phyloP scores from a whole-genome alignment of 2,113 vertebrate genomes.

The Tupaia tana region DNA sequence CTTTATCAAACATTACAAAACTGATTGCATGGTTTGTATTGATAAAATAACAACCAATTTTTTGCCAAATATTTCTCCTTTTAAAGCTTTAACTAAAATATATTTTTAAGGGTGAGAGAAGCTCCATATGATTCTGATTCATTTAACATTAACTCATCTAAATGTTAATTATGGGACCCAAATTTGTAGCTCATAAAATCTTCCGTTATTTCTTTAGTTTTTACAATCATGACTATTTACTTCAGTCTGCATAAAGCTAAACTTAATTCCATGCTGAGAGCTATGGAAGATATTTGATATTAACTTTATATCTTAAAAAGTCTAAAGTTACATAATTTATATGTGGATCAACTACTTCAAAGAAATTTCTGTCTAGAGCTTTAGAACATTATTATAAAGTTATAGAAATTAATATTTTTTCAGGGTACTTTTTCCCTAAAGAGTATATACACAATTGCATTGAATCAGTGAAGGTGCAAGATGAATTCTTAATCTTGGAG shows the following conservation, averaged over 20 bases:
- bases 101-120: neutral
- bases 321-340: neutral
- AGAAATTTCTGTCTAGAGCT: neutral
- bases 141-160: constrained; percentile 22
- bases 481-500: no score
- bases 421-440: neutral
- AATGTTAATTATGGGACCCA: neutral
- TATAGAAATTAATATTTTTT: constrained; percentile 16
- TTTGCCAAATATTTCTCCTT: constrained; percentile 43
- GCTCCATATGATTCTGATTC: constrained; percentile 16
- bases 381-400: neutral
- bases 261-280: neutral
- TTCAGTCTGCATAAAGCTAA: constrained; percentile 4
- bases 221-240: neutral
- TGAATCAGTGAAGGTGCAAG: neutral
- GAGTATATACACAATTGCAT: neutral
- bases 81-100: constrained; percentile 37
- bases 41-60: constrained; percentile 30
- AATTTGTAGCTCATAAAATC: neutral
- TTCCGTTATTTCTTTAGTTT: neutral
- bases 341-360: neutral
- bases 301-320: neutral
- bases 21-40: constrained; percentile 7
- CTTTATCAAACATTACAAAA: constrained; percentile 51
- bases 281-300: neutral